A percentile compares a stretch with the other conserved stretches of the same genome.
Evolutionary conservation across 2,797 vertebrate genomes (phyloP).

Genomic region (Gymnoscopelus braueri): DNA sequence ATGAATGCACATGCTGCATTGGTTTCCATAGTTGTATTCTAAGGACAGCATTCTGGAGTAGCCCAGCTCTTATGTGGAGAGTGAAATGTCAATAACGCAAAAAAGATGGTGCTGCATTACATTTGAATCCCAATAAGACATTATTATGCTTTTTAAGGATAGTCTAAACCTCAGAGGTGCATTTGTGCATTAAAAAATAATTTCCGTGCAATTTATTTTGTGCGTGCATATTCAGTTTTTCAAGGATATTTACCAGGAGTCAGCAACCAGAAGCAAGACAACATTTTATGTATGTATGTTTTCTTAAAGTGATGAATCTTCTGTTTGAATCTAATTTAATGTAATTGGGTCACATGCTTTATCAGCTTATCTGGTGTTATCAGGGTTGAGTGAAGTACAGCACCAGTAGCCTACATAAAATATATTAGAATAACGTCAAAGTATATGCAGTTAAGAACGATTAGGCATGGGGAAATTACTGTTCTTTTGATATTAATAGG

Average conservation of each 20-base stretch:
- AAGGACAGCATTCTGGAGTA: conserved; percentile 73
- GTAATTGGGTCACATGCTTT: conserved; percentile 54
- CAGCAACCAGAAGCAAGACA: conserved; percentile 64
- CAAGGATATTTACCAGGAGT: conserved; percentile 75
- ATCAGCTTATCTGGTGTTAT: conserved; percentile 38
- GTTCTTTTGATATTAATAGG: conserved; percentile 38
- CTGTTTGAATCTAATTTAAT: conserved; percentile 51
- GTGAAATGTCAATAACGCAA: conserved; percentile 86
- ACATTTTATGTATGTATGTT: conserved; percentile 28
- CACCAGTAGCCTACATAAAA: conserved; percentile 6
- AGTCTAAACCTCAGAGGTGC: conserved; percentile 75
- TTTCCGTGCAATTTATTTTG: conserved; percentile 82
- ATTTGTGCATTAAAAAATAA: conserved; percentile 78
- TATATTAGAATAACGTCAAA: not conserved
- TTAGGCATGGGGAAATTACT: conserved; percentile 33
- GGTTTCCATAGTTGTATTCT: conserved; percentile 73
- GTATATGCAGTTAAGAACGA: conserved; percentile 30
- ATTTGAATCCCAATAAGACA: conserved; percentile 83
- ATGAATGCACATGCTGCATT: conserved; percentile 77
- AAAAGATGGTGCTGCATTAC: conserved; percentile 84
- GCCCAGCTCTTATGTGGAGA: conserved; percentile 67
- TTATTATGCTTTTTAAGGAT: conserved; percentile 81
- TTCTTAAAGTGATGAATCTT: conserved; percentile 36
- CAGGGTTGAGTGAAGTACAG: conserved; percentile 21
- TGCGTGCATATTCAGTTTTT: conserved; percentile 81